Evolutionary conservation across 2,797 vertebrate species (phyloP).

Genomic region (Pangasius sanitwongsei): DNA sequence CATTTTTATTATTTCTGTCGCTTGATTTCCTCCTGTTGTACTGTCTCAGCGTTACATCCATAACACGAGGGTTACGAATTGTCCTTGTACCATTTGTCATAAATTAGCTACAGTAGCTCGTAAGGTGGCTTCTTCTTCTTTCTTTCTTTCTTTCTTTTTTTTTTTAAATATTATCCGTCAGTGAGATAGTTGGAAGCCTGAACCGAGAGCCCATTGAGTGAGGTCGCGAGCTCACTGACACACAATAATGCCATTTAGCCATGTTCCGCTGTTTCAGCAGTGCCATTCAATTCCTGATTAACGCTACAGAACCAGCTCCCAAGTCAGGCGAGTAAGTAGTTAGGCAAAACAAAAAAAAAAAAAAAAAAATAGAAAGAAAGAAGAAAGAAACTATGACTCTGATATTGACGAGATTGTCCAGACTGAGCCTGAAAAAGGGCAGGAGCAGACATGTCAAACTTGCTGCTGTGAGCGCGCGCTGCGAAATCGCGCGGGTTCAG

Average conservation of each 20-base stretch:
- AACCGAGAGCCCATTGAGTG: not conserved
- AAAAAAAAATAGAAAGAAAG: not conserved
- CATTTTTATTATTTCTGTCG: not conserved
- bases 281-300: not conserved
- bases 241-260: not conserved
- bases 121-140: not conserved
- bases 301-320: not conserved
- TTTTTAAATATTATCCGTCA: too few relatives aligned
- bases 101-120: not conserved
- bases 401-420: not conserved
- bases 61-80: not conserved
- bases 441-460: constrained; percentile 14
- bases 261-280: not conserved
- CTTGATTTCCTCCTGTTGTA: not conserved
- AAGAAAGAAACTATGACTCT: not conserved
- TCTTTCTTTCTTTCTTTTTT: too few relatives aligned
- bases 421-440: not conserved
- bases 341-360: too few relatives aligned
- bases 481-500: not conserved
- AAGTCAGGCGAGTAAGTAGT: not conserved
- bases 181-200: not conserved
- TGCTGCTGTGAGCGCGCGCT: not conserved
- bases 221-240: not conserved
- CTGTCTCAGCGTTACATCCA: not conserved
- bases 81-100: not conserved